A percentile compares a stretch with the other conserved stretches of the same genome.
Conservation (phyloP, 64 coral and sea anemone genomes). For the Montipora capricornis region DNA sequence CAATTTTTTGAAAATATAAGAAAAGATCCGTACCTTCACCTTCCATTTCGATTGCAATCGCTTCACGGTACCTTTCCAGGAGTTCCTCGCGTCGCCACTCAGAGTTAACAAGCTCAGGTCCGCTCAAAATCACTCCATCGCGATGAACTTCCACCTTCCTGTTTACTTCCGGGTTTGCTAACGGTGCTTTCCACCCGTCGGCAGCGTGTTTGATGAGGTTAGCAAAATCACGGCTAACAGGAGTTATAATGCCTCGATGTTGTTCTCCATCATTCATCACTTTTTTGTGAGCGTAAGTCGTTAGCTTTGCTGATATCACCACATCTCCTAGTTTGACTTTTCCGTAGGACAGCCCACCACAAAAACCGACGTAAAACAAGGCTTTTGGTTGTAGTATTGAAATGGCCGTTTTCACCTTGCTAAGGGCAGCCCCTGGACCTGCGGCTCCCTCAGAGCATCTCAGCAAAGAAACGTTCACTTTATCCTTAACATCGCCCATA, state of each 20-base stretch:
- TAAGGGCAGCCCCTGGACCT: neutral
- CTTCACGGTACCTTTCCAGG: conserved; percentile 1
- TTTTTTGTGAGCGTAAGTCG: conserved; percentile 9
- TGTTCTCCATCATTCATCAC: conserved; percentile 22
- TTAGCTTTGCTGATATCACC: conserved; percentile 18
- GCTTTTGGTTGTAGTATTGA: neutral
- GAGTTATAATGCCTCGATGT: neutral
- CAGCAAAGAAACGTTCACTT: neutral
- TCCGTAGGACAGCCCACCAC: conserved; percentile 9
- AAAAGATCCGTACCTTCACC: conserved; percentile 10
- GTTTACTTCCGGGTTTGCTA: neutral
- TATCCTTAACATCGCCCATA: neutral
- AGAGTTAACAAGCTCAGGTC: conserved; percentile 41
- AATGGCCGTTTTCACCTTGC: neutral
- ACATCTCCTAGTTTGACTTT: conserved; percentile 44
- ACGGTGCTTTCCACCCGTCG: conserved; percentile 29
- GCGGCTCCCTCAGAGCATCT: neutral
- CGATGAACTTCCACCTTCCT: neutral
- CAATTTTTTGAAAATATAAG: no score
- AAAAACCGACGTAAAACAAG: conserved; percentile 24
- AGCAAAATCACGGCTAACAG: conserved; percentile 9
- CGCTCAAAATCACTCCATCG: conserved; percentile 37
- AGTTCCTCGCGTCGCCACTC: conserved; percentile 22
- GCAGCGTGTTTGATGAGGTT: conserved; percentile 2
- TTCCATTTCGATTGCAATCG: conserved; percentile 41